phyloP scores from a whole-genome alignment of 2,888 invertebrate genomes.

The Dryomyza anilis region DNA sequence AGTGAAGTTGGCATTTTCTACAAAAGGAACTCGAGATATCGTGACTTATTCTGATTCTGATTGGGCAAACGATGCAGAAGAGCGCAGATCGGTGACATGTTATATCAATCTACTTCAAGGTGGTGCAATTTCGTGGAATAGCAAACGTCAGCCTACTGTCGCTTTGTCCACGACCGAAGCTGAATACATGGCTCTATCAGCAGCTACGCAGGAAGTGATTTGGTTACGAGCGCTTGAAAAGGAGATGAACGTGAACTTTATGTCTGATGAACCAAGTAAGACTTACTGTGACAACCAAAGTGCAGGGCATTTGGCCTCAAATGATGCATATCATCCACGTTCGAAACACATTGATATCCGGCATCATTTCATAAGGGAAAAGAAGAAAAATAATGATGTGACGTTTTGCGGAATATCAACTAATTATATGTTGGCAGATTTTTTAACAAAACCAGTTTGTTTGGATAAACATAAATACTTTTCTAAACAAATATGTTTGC shows the following conservation, averaged over 20 bases:
- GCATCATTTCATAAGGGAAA: not conserved
- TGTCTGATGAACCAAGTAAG: not conserved
- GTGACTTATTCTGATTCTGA: conserved; percentile 23
- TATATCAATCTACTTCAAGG: conserved; percentile 22
- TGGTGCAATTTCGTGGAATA: conserved; percentile 31
- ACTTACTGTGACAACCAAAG: conserved; percentile 9
- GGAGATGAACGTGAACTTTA: not conserved
- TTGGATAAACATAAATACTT: conserved; percentile 6
- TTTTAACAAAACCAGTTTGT: conserved; percentile 2
- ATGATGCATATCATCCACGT: not conserved
- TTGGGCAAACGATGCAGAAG: conserved; percentile 23
- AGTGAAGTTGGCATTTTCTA: not conserved
- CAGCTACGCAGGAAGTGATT: not conserved
- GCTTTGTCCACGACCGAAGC: conserved; percentile 29
- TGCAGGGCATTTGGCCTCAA: conserved; percentile 8
- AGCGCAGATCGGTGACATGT: conserved; percentile 23
- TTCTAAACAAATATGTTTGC: not conserved
- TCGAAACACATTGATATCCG: not conserved
- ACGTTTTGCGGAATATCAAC: not conserved
- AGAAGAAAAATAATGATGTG: conserved; percentile 2
- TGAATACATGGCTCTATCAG: conserved; percentile 12
- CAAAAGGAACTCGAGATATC: conserved; percentile 9
- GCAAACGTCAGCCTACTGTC: conserved; percentile 30
- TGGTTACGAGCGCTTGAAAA: not conserved
- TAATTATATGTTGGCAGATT: not conserved